Conservation (phyloP, 2,113 vertebrate genomes). For the Aplodontia rufa region DNA sequence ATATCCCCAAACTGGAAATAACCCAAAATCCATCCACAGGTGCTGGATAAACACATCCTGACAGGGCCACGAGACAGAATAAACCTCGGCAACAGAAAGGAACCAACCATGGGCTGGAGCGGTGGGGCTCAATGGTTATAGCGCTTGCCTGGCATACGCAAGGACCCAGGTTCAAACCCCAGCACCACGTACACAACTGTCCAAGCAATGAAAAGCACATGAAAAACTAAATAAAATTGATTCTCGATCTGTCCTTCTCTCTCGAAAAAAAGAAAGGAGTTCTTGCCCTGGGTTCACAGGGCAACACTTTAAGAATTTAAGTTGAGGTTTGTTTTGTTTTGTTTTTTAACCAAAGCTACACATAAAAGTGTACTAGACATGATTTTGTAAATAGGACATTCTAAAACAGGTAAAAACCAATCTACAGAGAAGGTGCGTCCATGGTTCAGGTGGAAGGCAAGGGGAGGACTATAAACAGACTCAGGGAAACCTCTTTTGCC, state of each 20-base stretch:
- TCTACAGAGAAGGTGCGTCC: not conserved
- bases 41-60: not conserved
- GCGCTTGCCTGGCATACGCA: too few species aligned
- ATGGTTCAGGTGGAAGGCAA: not conserved
- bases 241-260: too few species aligned
- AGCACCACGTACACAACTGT: too few species aligned
- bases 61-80: not conserved
- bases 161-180: too few species aligned
- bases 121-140: too few species aligned
- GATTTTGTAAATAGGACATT: not conserved
- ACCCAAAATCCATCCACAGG: not conserved
- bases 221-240: too few species aligned
- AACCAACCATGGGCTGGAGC: too few species aligned
- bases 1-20: not conserved
- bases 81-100: not conserved
- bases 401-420: slow-evolving; percentile 1
- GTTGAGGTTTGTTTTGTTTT: too few species aligned
- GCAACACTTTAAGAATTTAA: not conserved
- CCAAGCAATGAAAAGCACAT: too few species aligned
- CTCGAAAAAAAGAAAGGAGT: too few species aligned
- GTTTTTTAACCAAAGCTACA: not conserved
- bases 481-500: not conserved
- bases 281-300: too few species aligned
- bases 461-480: not conserved
- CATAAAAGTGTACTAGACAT: not conserved